Base-by-base conservation (phyloP, 2,113 vertebrate species). In the Xiphophorus couchianus region DNA sequence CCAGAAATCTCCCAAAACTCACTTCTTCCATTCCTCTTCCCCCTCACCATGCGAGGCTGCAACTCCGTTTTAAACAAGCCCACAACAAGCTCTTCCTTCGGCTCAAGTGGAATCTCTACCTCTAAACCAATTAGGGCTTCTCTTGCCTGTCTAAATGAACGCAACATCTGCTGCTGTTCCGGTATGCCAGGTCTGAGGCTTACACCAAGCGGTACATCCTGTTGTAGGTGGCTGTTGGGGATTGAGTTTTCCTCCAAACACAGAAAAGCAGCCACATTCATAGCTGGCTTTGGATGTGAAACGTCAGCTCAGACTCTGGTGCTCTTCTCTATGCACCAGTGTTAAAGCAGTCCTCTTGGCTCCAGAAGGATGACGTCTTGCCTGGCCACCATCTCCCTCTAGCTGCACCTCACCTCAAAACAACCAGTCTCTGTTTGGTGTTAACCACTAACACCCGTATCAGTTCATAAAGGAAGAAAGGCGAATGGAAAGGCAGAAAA, bases 1-100 rank as follows among this genome's bases (percentile, higher is more conserved):
- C 84, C 86, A 90, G 86, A 84, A 85, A 61, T 67, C 73, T 0
- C 73, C 74, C 75, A 60, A 66, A 82, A 74, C 79, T 90, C 82
- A 90, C 74, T 87, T 88, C 85, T 91, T 89, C 86, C 88, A 76
- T 14, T 63, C 19, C 51, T 73, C 37, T 63, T n/a, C 19, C 33
- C 48, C 54, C 2, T 58, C 35, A 73, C 75, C 72, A 27, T 28
- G 74, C 51, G 54, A 17, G 19, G 30, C 42, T 74, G 33, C 58
- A 61, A 37, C 35, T 62, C 42, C 69, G 64, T 67, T 71, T 37
- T 27, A 58, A 62, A 54, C 2, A 10, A 25, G 42, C 5, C 6
- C 71, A 79, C 62, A 73, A 64, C 28, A 48, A 12, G 51, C 37
- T 72, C 60, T 11, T 58, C n/a, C n/a, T 27, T 73, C 39, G 37